Evolutionary conservation across 2,113 vertebrate species (phyloP).

Genomic region (Dolichallabes microphthalmus): DNA sequence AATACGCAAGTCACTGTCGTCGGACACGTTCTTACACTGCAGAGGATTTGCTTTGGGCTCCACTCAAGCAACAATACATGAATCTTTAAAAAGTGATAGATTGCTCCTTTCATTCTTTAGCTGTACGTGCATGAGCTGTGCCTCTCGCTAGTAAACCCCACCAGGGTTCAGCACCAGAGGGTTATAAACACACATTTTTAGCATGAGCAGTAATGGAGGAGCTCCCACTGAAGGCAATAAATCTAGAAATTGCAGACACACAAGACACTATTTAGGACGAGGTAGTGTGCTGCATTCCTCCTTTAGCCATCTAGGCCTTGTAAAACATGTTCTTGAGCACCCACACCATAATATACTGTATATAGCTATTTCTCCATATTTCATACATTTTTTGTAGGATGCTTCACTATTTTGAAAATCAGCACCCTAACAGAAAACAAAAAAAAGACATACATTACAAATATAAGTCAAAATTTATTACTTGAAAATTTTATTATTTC

Average conservation of each 20-base stretch:
- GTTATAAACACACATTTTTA: conserved; percentile 40
- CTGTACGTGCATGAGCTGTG: conserved; percentile 4
- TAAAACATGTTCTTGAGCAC: neutral
- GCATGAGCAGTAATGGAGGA: conserved; percentile 38
- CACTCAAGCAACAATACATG: neutral
- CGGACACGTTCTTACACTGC: neutral
- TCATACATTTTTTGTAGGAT: neutral
- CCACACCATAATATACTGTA: conserved; percentile 17
- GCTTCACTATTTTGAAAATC: conserved; percentile 15
- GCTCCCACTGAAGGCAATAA: conserved; percentile 37
- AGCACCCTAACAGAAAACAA: conserved; percentile 7
- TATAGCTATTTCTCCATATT: conserved; percentile 1
- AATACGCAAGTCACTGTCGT: neutral
- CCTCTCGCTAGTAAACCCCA: conserved; percentile 19
- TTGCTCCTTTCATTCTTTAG: conserved; percentile 1
- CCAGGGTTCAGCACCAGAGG: conserved; percentile 13
- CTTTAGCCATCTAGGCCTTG: conserved; percentile 34
- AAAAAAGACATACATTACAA: too few species aligned
- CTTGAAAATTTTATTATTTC: neutral
- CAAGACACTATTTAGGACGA: conserved; percentile 24
- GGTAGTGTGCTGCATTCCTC: conserved; percentile 32
- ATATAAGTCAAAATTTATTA: neutral
- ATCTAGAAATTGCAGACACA: conserved; percentile 30
- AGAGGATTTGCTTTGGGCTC: conserved; percentile 17
- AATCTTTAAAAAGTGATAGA: conserved; percentile 30